Evolutionary conservation across 2,888 invertebrate genomes (phyloP).

Genomic region (Machimus atricapillus): DNA sequence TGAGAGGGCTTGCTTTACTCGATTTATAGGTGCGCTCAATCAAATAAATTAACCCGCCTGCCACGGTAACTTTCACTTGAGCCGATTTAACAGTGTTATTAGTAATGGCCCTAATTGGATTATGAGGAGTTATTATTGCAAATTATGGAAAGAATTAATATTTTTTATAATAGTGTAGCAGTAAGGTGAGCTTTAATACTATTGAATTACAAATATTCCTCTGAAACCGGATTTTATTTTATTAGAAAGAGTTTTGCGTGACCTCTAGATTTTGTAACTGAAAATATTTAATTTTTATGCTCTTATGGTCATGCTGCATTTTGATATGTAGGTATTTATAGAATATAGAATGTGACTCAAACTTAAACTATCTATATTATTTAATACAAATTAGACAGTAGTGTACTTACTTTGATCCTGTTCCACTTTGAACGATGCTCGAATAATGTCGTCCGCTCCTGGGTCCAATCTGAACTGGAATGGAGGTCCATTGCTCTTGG

Average conservation of each 20-base stretch:
- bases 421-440: slow-evolving; percentile 94
- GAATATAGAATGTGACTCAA: background rate
- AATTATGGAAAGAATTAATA: background rate
- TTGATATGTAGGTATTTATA: background rate
- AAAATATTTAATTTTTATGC: too few species aligned
- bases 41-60: background rate
- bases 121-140: background rate
- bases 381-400: background rate
- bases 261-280: too few species aligned
- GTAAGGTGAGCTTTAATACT: too few species aligned
- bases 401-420: slow-evolving; percentile 86
- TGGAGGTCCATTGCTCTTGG: slow-evolving; percentile 95
- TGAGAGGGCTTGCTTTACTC: background rate
- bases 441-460: slow-evolving; percentile 90
- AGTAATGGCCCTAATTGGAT: background rate
- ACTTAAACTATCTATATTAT: background rate
- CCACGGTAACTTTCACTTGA: background rate
- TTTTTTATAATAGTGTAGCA: background rate
- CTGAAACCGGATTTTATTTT: too few species aligned
- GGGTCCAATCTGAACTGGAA: slow-evolving; percentile 94
- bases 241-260: too few species aligned
- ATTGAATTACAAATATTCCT: too few species aligned
- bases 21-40: background rate
- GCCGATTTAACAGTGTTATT: background rate
- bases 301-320: too few species aligned